Base-by-base conservation (phyloP, 1,140 invertebrate species). In the Berghia stephanieae region DNA sequence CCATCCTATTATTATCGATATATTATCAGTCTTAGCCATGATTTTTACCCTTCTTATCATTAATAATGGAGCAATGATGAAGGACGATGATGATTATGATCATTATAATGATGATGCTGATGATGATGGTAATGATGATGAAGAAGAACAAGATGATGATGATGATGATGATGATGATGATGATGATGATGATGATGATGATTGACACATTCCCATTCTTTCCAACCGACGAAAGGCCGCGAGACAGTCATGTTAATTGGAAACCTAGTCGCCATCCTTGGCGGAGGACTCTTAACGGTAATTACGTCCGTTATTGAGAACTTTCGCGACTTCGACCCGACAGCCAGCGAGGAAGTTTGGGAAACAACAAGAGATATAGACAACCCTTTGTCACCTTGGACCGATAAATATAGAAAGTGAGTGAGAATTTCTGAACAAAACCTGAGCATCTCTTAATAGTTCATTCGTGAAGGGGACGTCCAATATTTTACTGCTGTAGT, bases 311-410 rank as follows among this genome's bases (percentile, higher is more conserved):
- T 89, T 1, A 24, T 86, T 13, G 86, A 82, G 21, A 84, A 84
- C 40, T n/a, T n/a, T n/a, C 77, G 80, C 31, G 31, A 79, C 8
- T 79, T 80, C 36, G 77, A 78, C 21, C 42, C 63, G 0, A 67
- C 72, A 8, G 67, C 60, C 31, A 68, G 52, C 0, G 44, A 42
- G 3, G 87, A 86, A 60, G 83, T 89, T 0, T 91, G 90, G 90
- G 89, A 90, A 72, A 87, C 83, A 63, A 90, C 89, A 4, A 77
- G 90, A 72, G 88, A 91, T 73, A 90, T 91, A 18, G 90, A 91
- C 80, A 90, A 89, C 75, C 90, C 90, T 3, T 81, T 91, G 2
- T 79, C 76, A 55, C 89, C 90, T 0, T 87, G 90, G 90, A 88
- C 88, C 36, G 87, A 90, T 77, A 80, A 85, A 16, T 90, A 90